These are phyloP conservation scores for Cylas formicarius DNA, from an alignment of 1,140 invertebrate genomes.

Conservation along the genomic window DNA sequence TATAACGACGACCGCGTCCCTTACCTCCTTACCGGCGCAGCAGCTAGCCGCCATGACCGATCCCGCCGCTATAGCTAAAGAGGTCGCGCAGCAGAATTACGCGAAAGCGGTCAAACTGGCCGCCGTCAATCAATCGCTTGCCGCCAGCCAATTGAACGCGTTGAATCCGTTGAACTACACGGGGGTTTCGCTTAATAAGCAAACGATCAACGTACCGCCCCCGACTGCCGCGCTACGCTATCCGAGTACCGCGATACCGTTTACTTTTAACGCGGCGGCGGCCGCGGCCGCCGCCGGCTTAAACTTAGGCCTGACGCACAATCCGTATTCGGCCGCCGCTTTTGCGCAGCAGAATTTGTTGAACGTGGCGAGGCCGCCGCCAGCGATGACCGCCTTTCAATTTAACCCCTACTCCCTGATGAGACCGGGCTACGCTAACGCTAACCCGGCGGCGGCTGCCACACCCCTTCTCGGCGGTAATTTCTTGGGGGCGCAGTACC, in stretches of 20 bases:
- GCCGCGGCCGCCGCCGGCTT: conserved; percentile 20
- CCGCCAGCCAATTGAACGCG: conserved; percentile 34
- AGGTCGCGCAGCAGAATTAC: conserved; percentile 71
- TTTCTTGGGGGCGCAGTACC: conserved; percentile 40
- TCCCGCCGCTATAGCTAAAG: conserved; percentile 60
- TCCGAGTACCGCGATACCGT: conserved; percentile 23
- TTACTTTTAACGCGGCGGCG: conserved; percentile 24
- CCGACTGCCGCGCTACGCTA: conserved; percentile 28
- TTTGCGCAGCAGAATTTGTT: conserved; percentile 47
- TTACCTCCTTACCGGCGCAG: conserved; percentile 21
- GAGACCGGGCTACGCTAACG: conserved; percentile 23
- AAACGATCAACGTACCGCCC: conserved; percentile 44
- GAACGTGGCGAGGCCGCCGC: conserved; percentile 52
- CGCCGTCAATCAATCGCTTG: conserved; percentile 44
- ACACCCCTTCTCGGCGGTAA: conserved; percentile 41
- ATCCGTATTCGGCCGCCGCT: conserved; percentile 32
- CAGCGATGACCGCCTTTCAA: conserved; percentile 38
- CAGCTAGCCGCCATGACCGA: conserved; percentile 39
- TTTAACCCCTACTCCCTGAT: conserved; percentile 46
- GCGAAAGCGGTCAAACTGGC: conserved; percentile 59
- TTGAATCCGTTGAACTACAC: conserved; percentile 67
- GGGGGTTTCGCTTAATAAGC: conserved; percentile 64
- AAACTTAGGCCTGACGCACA: conserved; percentile 27
- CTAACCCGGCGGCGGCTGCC: conserved; percentile 35
- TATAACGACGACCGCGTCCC: conserved; percentile 12